Conservation (phyloP, 2,888 invertebrate species). For the Idaea biselata region DNA sequence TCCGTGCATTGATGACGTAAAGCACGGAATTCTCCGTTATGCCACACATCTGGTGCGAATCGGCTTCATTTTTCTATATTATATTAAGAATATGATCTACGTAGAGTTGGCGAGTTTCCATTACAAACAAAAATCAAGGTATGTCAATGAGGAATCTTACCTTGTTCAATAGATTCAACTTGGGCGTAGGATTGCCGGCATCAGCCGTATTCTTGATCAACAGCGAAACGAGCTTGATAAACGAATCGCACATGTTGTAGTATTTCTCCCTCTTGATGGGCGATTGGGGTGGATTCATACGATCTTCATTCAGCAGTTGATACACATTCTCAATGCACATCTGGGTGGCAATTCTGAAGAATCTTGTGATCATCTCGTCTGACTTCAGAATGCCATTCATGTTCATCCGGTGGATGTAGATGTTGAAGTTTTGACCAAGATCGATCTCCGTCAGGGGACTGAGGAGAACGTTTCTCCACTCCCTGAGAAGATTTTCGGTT, state of each 20-base stretch:
- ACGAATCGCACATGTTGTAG: constrained; percentile 97
- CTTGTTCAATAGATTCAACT: constrained; percentile 97
- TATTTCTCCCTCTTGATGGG: constrained; percentile 90
- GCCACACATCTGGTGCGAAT: no score
- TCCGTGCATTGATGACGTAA: no score
- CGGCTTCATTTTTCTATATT: no score
- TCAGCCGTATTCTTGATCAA: constrained; percentile 97
- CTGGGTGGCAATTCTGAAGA: constrained; percentile 97
- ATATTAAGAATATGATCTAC: no score
- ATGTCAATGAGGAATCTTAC: constrained; percentile 70
- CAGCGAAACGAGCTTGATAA: constrained; percentile 94
- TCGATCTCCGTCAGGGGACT: constrained; percentile 90
- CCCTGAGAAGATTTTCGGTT: constrained; percentile 94
- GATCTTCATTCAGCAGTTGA: constrained; percentile 88
- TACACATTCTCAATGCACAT: constrained; percentile 98
- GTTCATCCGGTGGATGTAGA: constrained; percentile 98
- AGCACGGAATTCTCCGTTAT: no score
- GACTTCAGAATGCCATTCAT: constrained; percentile 94
- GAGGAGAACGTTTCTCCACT: constrained; percentile 97
- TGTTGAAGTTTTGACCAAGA: constrained; percentile 93
- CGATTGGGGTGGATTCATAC: constrained; percentile 82
- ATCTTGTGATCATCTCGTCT: constrained; percentile 97
- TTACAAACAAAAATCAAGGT: no score
- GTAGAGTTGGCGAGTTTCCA: no score
- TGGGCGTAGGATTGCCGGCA: constrained; percentile 94